phyloP scores from a whole-genome alignment of 1,140 invertebrate species.

The Teleopsis dalmanni region DNA sequence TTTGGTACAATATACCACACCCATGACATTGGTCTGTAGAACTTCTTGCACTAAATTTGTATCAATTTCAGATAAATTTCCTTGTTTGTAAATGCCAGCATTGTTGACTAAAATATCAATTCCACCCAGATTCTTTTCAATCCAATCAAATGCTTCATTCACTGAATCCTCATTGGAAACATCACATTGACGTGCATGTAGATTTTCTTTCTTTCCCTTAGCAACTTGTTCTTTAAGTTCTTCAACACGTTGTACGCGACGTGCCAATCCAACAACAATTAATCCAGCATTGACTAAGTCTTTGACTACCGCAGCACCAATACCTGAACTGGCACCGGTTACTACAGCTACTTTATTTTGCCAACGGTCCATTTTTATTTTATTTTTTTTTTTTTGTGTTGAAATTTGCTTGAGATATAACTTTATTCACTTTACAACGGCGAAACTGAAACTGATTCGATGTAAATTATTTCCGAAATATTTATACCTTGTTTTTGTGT shows the following conservation, averaged over 20 bases:
- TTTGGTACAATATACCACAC: conserved; percentile 56
- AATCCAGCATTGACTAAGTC: conserved; percentile 32
- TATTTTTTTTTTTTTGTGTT: too few relatives aligned
- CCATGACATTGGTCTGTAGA: conserved; percentile 63
- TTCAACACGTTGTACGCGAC: conserved; percentile 51
- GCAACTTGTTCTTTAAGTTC: conserved; percentile 36
- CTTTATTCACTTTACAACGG: too few relatives aligned
- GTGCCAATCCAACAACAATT: conserved; percentile 61
- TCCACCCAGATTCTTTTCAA: conserved; percentile 52
- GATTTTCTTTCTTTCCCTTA: conserved; percentile 31
- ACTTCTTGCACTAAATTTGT: conserved; percentile 16
- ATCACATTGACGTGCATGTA: conserved; percentile 53
- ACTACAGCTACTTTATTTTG: conserved; percentile 11
- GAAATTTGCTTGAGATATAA: too few relatives aligned
- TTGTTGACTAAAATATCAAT: conserved; percentile 65
- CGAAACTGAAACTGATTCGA: too few relatives aligned
- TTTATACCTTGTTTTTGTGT: too few relatives aligned
- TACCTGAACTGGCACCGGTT: conserved; percentile 40
- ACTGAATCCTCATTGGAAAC: conserved; percentile 57
- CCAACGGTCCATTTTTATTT: conserved; percentile 14
- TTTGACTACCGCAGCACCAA: conserved; percentile 40
- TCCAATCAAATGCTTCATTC: conserved; percentile 53
- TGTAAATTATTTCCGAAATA: too few relatives aligned
- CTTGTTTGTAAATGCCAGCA: conserved; percentile 48
- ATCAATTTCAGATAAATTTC: conserved; percentile 1